Evolutionary conservation across 1,140 invertebrate species (phyloP).

Genomic region (Euwallacea similis): DNA sequence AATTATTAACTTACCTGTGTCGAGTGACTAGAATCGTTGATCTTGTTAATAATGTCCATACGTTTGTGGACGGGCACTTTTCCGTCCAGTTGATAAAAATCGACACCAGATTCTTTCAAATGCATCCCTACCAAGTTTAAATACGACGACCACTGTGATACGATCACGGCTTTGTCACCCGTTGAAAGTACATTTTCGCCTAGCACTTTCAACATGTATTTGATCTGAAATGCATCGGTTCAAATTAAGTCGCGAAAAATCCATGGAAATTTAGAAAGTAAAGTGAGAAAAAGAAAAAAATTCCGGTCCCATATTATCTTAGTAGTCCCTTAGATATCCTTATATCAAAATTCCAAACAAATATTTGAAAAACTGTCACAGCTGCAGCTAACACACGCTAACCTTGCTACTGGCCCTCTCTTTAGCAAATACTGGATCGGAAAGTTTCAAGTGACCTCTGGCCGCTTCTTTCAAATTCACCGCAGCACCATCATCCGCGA

Average conservation of each 20-base stretch:
- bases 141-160: conserved; percentile 85
- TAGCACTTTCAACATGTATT: conserved; percentile 62
- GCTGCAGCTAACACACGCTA: neutral
- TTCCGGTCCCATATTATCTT: neutral
- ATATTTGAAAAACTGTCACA: neutral
- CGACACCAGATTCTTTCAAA: conserved; percentile 59
- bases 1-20: conserved; percentile 53
- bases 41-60: conserved; percentile 66
- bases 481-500: neutral
- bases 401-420: conserved; percentile 66
- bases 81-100: conserved; percentile 69
- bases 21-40: conserved; percentile 66
- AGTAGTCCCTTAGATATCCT: neutral
- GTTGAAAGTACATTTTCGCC: conserved; percentile 59
- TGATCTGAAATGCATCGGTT: conserved; percentile 56
- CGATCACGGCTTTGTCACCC: conserved; percentile 77
- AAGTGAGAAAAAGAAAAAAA: too few relatives aligned
- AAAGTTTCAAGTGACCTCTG: conserved; percentile 60
- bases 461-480: conserved; percentile 53
- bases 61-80: conserved; percentile 64
- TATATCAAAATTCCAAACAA: neutral
- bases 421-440: conserved; percentile 70
- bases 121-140: conserved; percentile 68
- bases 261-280: neutral
- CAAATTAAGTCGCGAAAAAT: neutral